These are phyloP conservation scores for Lophius piscatorius DNA, from an alignment of 2,113 vertebrate species.

Conservation along the genomic window DNA sequence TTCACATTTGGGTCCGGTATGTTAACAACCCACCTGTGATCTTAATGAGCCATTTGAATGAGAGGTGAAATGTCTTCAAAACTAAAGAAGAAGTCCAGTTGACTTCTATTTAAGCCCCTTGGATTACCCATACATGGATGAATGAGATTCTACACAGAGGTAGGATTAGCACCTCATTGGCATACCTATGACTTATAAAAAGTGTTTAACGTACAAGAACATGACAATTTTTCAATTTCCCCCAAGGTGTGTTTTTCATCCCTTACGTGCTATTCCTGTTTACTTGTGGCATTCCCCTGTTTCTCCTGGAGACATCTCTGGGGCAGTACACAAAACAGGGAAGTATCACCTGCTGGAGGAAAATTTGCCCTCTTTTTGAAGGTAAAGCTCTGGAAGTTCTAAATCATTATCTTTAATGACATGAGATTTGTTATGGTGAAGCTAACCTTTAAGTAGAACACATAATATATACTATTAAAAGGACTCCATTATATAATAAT, in stretches of 20 bases:
- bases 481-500: background rate
- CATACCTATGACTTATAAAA: background rate
- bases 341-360: conserved; percentile 81
- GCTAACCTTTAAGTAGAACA: background rate
- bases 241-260: conserved; percentile 81
- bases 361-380: conserved; percentile 84
- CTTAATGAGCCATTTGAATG: too few relatives aligned
- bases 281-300: conserved; percentile 81
- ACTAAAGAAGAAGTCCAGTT: too few relatives aligned
- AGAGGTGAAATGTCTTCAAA: too few relatives aligned
- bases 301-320: conserved; percentile 77
- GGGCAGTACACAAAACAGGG: conserved; percentile 83
- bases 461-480: background rate
- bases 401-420: background rate
- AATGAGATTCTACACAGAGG: too few relatives aligned
- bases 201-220: background rate
- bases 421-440: background rate
- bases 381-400: conserved; percentile 68
- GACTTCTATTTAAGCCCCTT: too few relatives aligned
- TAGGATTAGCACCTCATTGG: too few relatives aligned
- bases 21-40: too few relatives aligned
- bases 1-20: too few relatives aligned
- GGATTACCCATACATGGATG: too few relatives aligned
- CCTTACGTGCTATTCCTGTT: conserved; percentile 81
- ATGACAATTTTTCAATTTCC: conserved; percentile 4